Evolutionary conservation across 2,113 vertebrate genomes (phyloP).

Genomic region (Eolophus roseicapilla): DNA sequence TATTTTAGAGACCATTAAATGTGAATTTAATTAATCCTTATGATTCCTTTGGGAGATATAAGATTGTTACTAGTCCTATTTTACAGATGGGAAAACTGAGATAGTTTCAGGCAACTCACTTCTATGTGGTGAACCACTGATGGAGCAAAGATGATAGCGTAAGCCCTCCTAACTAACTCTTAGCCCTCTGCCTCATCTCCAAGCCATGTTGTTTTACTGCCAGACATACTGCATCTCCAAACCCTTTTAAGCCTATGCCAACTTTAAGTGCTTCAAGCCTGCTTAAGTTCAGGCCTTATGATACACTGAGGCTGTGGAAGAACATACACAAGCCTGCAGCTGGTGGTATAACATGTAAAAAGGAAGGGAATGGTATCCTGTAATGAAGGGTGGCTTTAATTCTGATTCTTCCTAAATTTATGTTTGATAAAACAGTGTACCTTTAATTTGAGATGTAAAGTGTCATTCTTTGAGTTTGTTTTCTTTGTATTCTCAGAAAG

Average conservation of each 20-base stretch:
- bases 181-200: not conserved
- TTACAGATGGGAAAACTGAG: not conserved
- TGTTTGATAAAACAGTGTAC: not conserved
- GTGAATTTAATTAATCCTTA: constrained; percentile 46
- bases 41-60: not conserved
- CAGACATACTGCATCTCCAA: not conserved
- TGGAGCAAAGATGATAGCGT: not conserved
- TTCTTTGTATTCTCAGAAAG: not conserved
- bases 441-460: not conserved
- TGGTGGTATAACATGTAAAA: not conserved
- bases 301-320: not conserved
- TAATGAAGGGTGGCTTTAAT: rapidly evolving
- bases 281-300: not conserved
- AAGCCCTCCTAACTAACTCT: not conserved
- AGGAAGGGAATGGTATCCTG: not conserved
- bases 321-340: not conserved
- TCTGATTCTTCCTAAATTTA: not conserved
- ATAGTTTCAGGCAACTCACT: not conserved
- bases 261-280: not conserved
- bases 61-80: not conserved
- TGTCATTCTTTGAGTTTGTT: not conserved
- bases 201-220: not conserved
- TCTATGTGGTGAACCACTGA: not conserved
- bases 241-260: not conserved
- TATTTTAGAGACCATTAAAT: constrained; percentile 21